Evolutionary conservation across 2,888 invertebrate species (phyloP).

Genomic region (Melangyna quadrimaculata): DNA sequence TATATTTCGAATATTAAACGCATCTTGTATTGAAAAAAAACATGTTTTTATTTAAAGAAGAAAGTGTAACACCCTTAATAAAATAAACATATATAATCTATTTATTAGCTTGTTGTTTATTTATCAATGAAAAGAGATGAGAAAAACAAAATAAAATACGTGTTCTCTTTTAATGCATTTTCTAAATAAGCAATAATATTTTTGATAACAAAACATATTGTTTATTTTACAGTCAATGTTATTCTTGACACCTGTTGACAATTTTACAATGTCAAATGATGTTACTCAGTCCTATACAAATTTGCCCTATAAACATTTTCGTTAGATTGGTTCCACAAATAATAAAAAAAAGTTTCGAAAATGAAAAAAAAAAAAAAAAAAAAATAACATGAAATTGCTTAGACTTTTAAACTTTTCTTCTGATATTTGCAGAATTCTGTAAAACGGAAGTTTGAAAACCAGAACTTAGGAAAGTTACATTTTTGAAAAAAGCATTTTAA

Average conservation of each 20-base stretch:
- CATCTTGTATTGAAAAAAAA: not conserved
- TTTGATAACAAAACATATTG: not conserved
- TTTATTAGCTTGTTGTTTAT: not conserved
- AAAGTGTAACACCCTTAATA: not conserved
- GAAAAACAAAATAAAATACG: not conserved
- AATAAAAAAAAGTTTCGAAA: no score
- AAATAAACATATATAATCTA: not conserved
- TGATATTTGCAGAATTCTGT: no score
- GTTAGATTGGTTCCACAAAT: no score
- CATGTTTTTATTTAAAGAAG: no score
- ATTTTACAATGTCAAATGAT: not conserved
- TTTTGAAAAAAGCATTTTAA: no score
- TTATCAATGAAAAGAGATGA: not conserved
- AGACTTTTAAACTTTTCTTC: no score
- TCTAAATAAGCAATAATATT: not conserved
- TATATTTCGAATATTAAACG: no score
- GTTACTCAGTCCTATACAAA: not conserved
- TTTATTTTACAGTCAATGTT: not conserved
- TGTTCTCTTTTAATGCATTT: not conserved
- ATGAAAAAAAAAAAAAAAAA: no score
- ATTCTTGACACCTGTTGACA: not conserved
- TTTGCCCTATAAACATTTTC: not conserved
- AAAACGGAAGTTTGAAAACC: no score
- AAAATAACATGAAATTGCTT: no score
- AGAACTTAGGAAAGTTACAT: no score